These are phyloP conservation scores for Setipinna tenuifilis DNA, from an alignment of 2,797 vertebrate genomes.

Conservation along the genomic window DNA sequence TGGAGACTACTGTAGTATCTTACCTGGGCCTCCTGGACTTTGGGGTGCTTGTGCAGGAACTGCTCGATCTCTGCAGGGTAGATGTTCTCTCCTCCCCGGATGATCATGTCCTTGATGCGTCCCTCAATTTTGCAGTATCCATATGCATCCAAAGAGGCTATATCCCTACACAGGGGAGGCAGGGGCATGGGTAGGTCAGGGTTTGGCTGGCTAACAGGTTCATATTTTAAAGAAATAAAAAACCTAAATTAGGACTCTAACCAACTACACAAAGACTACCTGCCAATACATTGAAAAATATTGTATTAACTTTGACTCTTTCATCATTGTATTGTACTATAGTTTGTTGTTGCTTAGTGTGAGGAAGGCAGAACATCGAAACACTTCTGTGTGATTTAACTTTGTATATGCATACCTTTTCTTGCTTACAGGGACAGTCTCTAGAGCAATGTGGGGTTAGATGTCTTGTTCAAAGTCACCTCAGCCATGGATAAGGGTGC, in stretches of 20 bases:
- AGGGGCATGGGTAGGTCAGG: neutral
- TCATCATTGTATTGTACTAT: no score
- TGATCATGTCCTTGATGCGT: slow-evolving; percentile 93
- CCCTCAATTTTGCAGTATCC: slow-evolving; percentile 90
- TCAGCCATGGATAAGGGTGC: no score
- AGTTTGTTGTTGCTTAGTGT: no score
- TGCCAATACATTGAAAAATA: no score
- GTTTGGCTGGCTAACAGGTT: neutral
- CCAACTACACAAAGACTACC: no score
- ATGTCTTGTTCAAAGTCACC: no score
- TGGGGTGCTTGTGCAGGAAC: slow-evolving; percentile 89
- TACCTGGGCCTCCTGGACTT: slow-evolving; percentile 91
- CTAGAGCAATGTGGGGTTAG: no score
- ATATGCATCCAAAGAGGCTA: slow-evolving; percentile 77
- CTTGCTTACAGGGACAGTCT: no score
- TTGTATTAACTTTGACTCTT: no score
- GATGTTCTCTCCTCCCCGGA: slow-evolving; percentile 95
- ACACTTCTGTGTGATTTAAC: no score
- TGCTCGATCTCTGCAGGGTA: slow-evolving; percentile 92
- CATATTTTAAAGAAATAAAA: neutral
- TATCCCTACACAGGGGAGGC: slow-evolving; percentile 77
- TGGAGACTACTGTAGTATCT: slow-evolving; percentile 38
- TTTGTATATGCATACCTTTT: no score
- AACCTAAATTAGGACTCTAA: neutral
- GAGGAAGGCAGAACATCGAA: no score